Percentiles rank a stretch among this genome's conserved stretches.
These are phyloP conservation scores for Zaprionus africanus DNA, from an alignment of 1,140 invertebrate genomes.

Conservation along the genomic window DNA sequence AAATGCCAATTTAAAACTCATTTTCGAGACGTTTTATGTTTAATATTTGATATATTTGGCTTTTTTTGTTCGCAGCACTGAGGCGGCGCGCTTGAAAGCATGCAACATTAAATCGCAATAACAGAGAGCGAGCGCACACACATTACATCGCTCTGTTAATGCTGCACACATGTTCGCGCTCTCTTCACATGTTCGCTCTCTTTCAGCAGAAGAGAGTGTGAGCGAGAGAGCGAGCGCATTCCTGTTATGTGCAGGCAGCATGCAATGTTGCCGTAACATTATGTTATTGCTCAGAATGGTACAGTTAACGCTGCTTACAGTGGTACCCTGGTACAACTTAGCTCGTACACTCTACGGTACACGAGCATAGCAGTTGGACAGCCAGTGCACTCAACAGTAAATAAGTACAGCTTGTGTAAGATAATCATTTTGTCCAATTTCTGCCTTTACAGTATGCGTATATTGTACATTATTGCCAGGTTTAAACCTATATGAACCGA, in stretches of 20 bases:
- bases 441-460: no score
- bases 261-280: neutral
- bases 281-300: neutral
- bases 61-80: no score
- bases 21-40: no score
- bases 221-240: neutral
- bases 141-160: slow-evolving; percentile 36
- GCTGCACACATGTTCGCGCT: neutral
- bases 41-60: no score
- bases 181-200: slow-evolving; percentile 3
- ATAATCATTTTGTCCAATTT: no score
- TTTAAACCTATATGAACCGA: no score
- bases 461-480: no score
- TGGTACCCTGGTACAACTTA: neutral
- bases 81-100: slow-evolving; percentile 38
- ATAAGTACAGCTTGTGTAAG: no score
- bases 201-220: no score
- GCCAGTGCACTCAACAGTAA: neutral
- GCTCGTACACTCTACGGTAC: neutral
- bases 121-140: neutral
- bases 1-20: no score
- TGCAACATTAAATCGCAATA: slow-evolving; percentile 20
- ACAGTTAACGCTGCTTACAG: neutral
- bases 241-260: neutral
- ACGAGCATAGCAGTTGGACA: neutral